These are phyloP conservation scores for Drosophila affinis DNA, from an alignment of 2,888 invertebrate genomes.

Conservation along the genomic window DNA sequence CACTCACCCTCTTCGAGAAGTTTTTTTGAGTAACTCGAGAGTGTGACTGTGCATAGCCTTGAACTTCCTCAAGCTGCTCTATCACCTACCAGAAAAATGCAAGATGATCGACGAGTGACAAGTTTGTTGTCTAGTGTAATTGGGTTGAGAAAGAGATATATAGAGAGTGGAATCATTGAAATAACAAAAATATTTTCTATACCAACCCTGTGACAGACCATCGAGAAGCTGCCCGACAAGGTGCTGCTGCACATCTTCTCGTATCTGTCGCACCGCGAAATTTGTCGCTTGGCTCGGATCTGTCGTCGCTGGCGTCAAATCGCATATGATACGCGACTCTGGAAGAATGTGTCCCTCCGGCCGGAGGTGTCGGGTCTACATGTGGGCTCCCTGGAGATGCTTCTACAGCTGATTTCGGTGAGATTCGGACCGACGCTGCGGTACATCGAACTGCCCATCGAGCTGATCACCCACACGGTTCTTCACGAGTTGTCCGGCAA, in stretches of 20 bases:
- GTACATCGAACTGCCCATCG: slow-evolving; percentile 97
- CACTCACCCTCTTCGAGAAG: no score
- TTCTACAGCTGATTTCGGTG: slow-evolving; percentile 93
- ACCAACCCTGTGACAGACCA: slow-evolving; percentile 87
- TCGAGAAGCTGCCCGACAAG: slow-evolving; percentile 98
- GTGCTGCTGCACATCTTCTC: slow-evolving; percentile 96
- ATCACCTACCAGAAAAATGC: background rate
- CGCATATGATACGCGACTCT: slow-evolving; percentile 96
- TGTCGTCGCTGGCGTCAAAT: slow-evolving; percentile 98
- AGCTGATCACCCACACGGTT: slow-evolving; percentile 97
- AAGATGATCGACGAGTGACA: background rate
- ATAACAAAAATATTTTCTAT: slow-evolving; percentile 9
- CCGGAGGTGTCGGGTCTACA: slow-evolving; percentile 95
- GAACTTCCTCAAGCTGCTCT: background rate
- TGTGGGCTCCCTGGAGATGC: slow-evolving; percentile 91
- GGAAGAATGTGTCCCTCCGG: slow-evolving; percentile 97
- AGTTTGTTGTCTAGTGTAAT: background rate
- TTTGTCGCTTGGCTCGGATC: slow-evolving; percentile 96
- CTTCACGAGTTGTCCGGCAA: slow-evolving; percentile 98
- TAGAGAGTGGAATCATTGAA: background rate
- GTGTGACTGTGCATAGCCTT: background rate
- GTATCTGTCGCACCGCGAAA: slow-evolving; percentile 96
- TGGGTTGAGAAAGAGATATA: slow-evolving; percentile 5
- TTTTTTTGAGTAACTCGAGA: background rate
- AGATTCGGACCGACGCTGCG: slow-evolving; percentile 94